Evolutionary conservation across 2,888 invertebrate species (phyloP).

Genomic region (Acrobasis repandana): DNA sequence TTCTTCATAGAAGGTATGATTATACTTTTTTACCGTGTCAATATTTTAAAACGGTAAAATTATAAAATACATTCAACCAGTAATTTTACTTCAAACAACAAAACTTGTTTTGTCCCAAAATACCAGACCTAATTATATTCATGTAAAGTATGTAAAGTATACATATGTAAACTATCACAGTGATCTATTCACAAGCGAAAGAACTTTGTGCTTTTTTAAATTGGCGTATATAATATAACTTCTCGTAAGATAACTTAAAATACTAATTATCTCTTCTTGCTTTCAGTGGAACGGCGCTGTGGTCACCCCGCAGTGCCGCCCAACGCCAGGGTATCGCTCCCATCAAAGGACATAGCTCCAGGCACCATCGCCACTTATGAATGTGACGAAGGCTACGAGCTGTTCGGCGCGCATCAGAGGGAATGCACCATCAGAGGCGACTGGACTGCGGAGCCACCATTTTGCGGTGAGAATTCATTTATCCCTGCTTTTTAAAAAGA

Average conservation of each 20-base stretch:
- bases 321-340: constrained; percentile 88
- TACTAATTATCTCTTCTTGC: constrained; percentile 7
- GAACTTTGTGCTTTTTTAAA: background rate
- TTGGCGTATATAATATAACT: background rate
- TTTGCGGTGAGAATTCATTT: constrained; percentile 86
- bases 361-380: constrained; percentile 89
- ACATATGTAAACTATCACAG: no score
- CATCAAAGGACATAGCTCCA: constrained; percentile 73
- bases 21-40: no score
- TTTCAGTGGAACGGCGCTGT: constrained; percentile 82
- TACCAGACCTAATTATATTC: no score
- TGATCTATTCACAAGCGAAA: no score
- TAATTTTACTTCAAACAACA: no score
- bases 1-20: no score
- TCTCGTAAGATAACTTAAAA: background rate
- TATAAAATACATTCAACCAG: no score
- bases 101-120: no score
- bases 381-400: constrained; percentile 94
- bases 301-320: constrained; percentile 93
- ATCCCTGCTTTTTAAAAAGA: no score
- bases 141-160: no score
- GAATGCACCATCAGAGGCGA: constrained; percentile 88
- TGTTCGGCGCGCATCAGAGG: constrained; percentile 89
- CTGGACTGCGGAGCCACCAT: constrained; percentile 92
- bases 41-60: no score